Evolutionary conservation across 2,888 invertebrate genomes (phyloP).

Genomic region (Abrostola triplasia): DNA sequence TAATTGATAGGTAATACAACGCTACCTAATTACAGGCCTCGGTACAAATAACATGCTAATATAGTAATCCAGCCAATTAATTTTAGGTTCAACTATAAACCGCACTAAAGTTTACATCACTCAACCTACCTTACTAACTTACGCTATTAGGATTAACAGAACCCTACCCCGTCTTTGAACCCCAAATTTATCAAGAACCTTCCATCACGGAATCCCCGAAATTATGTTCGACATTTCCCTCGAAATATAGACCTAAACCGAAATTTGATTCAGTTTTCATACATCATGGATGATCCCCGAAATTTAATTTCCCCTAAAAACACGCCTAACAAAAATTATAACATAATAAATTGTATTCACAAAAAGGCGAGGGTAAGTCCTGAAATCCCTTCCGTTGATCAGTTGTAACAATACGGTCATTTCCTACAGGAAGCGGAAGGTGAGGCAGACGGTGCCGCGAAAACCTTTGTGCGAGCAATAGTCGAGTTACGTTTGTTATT

Average conservation of each 20-base stretch:
- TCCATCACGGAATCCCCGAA: constrained; percentile 35
- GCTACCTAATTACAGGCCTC: constrained; percentile 14
- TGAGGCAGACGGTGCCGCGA: constrained; percentile 60
- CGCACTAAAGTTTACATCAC: constrained; percentile 39
- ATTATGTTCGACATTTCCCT: constrained; percentile 39
- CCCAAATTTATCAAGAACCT: constrained; percentile 43
- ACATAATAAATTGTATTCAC: constrained; percentile 54
- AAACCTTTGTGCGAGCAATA: constrained; percentile 59
- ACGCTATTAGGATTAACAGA: constrained; percentile 45
- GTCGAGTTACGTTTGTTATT: constrained; percentile 43
- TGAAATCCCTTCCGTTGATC: constrained; percentile 58
- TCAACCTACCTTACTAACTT: constrained; percentile 40
- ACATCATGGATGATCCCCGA: constrained; percentile 33
- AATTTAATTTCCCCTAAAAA: constrained; percentile 50
- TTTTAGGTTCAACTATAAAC: constrained; percentile 37
- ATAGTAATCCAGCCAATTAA: constrained; percentile 43
- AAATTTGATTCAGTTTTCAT: constrained; percentile 51
- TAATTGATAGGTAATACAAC: not conserved
- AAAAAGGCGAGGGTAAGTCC: constrained; percentile 52
- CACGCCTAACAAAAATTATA: constrained; percentile 55
- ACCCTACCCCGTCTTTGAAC: constrained; percentile 31
- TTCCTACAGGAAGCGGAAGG: constrained; percentile 66
- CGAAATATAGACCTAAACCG: constrained; percentile 21
- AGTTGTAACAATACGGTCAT: constrained; percentile 63
- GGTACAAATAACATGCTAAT: constrained; percentile 32